These are phyloP conservation scores for Ectemnius cavifrons DNA, from an alignment of 2,888 invertebrate genomes.

Conservation along the genomic window DNA sequence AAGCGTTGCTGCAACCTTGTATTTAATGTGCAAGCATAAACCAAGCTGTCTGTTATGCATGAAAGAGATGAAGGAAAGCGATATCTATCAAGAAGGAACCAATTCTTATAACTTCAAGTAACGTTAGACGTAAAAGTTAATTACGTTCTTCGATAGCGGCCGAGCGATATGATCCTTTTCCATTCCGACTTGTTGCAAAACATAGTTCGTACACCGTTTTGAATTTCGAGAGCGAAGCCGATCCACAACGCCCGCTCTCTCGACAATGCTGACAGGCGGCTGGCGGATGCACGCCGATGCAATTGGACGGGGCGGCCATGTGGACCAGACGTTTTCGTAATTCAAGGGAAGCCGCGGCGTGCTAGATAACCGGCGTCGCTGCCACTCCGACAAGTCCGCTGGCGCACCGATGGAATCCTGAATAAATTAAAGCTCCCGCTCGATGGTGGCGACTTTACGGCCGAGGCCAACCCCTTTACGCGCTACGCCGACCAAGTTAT, in stretches of 20 bases:
- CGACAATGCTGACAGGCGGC: too few species aligned
- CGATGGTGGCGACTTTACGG: not conserved
- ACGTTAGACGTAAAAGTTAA: too few species aligned
- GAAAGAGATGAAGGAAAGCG: too few species aligned
- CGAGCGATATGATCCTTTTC: not conserved
- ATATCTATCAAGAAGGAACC: too few species aligned
- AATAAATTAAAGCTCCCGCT: conserved; percentile 40
- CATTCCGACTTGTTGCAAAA: not conserved
- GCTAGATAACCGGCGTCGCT: conserved; percentile 24
- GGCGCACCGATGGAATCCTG: conserved; percentile 21
- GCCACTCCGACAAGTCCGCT: conserved; percentile 26
- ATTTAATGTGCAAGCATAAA: not conserved
- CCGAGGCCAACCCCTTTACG: not conserved
- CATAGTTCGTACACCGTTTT: not conserved
- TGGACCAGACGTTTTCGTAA: conserved; percentile 43
- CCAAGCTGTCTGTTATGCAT: too few species aligned
- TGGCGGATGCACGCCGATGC: conserved; percentile 19
- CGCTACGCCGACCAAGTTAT: conserved; percentile 1
- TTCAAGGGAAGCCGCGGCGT: conserved; percentile 32
- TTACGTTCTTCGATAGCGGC: not conserved
- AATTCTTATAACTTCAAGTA: too few species aligned
- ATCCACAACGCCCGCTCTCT: not conserved
- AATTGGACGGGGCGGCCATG: conserved; percentile 36
- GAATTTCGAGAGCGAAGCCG: not conserved
- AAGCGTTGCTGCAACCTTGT: not conserved